phyloP scores from a whole-genome alignment of 2,113 vertebrate genomes.

The Cyrtonyx montezumae region DNA sequence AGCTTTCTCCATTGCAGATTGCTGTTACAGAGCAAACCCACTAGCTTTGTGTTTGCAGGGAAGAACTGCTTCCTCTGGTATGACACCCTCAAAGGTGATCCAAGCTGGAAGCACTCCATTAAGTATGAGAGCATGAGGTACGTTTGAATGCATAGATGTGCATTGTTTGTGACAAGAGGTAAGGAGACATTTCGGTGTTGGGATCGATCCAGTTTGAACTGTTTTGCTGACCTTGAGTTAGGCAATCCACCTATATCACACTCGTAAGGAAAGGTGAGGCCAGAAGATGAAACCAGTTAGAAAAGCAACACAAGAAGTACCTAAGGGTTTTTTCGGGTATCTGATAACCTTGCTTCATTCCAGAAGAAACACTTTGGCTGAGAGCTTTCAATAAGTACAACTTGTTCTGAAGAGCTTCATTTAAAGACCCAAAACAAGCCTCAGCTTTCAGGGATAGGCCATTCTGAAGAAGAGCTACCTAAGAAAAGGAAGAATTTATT shows the following conservation, averaged over 20 bases:
- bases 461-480: neutral
- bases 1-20: neutral
- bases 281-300: neutral
- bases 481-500: neutral
- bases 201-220: neutral
- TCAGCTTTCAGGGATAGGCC: neutral
- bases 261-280: neutral
- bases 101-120: neutral
- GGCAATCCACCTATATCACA: neutral
- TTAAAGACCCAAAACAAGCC: neutral
- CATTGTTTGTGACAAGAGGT: neutral
- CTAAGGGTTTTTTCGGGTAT: neutral
- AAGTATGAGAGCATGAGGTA: fast-evolving
- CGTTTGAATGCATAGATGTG: fast-evolving
- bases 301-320: neutral
- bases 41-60: neutral
- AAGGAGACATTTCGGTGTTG: neutral
- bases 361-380: neutral
- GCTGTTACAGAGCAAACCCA: neutral
- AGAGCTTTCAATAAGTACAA: neutral
- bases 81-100: neutral
- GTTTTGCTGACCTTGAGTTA: neutral
- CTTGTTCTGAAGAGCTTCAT: neutral
- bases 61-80: neutral
- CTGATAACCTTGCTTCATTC: neutral